Base-by-base conservation (phyloP, 2,888 invertebrate genomes). In the Cephonodes hylas region DNA sequence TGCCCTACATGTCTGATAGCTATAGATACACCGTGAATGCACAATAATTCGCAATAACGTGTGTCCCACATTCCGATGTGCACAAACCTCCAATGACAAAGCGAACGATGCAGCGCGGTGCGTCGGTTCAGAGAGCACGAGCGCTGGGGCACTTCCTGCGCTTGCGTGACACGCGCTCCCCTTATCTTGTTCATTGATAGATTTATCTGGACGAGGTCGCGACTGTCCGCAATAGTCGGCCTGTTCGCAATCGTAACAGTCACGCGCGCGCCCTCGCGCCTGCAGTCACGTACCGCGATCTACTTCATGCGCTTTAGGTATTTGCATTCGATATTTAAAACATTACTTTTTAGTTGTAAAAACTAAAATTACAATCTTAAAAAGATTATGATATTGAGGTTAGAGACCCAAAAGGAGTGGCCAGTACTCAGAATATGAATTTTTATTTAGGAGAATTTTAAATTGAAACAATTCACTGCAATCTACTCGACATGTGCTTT, bases 161-260 rank as follows among this genome's bases (percentile, higher is more conserved):
- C 76, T 80, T 79, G 79, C 79, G 80, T 84, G 88, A 83, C 86
- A 85, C 85, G 84, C 85, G 86, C 79, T 78, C 84, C 88, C 84
- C 86, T 89, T 90, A 90, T 91, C 91, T 71, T 77, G 74, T 86
- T 89, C 91, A 91, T 91, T 91, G 91, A 91, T 90, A 89, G 86
- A 89, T 90, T 88, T 91, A 90, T 90, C 90, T 86, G 77, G 77
- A 75, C 87, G 91, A 88, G 90, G 89, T 90, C 89, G 85, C 74
- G 53, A 53, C 53, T 74, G 81, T 74, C 76, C 75, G 79, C 72
- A 58, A 58, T 48, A 45, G 27, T 38, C 67, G 70, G 69, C 70
- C 69, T 71, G 68, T 73, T 71, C 74, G 73, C 71, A 63, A 66
- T 71, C 74, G 73, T 70, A 63, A 66, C 66, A 71, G 76, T 79